Base-by-base conservation (phyloP, 2,888 invertebrate genomes). In the Argyresthia goedartella region DNA sequence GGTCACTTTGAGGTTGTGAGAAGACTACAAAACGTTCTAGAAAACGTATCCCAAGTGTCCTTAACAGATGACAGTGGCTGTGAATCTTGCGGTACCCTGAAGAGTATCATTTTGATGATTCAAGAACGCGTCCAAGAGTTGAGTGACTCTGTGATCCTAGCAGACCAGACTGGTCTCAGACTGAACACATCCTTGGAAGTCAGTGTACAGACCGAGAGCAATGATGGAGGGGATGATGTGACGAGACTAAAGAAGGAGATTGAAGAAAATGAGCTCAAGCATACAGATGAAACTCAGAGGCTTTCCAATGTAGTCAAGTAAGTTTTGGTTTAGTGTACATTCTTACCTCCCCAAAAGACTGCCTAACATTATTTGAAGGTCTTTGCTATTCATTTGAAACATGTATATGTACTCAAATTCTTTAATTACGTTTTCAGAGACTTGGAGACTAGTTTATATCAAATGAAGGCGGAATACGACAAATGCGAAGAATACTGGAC, bases 401-500 rank as follows among this genome's bases (percentile, higher is more conserved):
- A n/a, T n/a, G n/a, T n/a, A n/a, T n/a, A n/a, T n/a, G n/a, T n/a
- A n/a, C n/a, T n/a, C n/a, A n/a, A n/a, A n/a, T n/a, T n/a, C n/a
- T n/a, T n/a, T n/a, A n/a, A n/a, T n/a, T 16, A 7, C 13, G 8
- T 36, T 58, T 90, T 88, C 67, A 88, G 88, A 53, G 93, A 94
- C 55, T 77, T 95, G 49, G 94, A 95, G 73, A 78, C 79, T 50
- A 93, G 93, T 62, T 76, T 95, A 52, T 94, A 94, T 68, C 87
- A 92, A 65, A 81, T 95, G 78, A 89, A 90, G 62, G 87, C 87
- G 46, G 95, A 95, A 67, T 95, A 94, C 69, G 95, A 95, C 63
- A 91, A 91, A 55, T 93, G 94, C 71, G 96, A 96, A 71, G 95
- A 95, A 71, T 95, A 95, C 78, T 96, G 95, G 95, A 88, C 91